Evolutionary conservation across 2,797 vertebrate species (phyloP), one percentile per base, ranked within the genome.

Genomic region (Ptychobarbus kaznakovi): DNA sequence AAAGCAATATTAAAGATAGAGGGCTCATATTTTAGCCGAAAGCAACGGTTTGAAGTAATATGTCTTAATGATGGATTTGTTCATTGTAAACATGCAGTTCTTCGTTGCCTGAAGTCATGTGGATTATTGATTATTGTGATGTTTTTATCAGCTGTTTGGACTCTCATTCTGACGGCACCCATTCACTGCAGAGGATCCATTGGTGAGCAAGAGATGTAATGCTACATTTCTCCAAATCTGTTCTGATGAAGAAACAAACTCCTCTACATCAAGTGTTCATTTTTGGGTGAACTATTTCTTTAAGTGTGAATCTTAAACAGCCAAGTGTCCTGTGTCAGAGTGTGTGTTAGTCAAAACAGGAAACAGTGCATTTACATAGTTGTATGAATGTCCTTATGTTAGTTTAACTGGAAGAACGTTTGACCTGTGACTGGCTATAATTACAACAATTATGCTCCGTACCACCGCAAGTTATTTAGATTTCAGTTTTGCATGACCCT

Each of bases 361-460:
- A 84, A 84, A 46, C 3, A 1, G 20, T 58, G 12, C 38, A 44
- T 84, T 79, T 61, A 49, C 40, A 72, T 16, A 70, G n/a, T 63
- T 49, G 56, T 16, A 16, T 32, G 28, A 82, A 74, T 78, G 49
- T 84, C 51, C 1, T 46, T 79, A 44, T 84, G 65, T 84, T 79
- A 58, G 66, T 79, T 44, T 58, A 79, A 70, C 38, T 58, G n/a
- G 40, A 35, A 74, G 44, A 79, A 70, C 32, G 4, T 46, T 78
- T 53, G 63, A 53, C 28, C 28, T 49, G 86, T 28, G 78, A 56
- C 15, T 40, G 51, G 32, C 40, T 69, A 63, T 74, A 63, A 69
- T 49, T 69, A 69, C 51, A 84, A 46, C 58, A 82, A 18, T 61
- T 49, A 20, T 25, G 18, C 15, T 69, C 32, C 6, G 16, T 35